Conservation (phyloP, 2,113 vertebrate species). For the Cephalopterus ornatus region DNA sequence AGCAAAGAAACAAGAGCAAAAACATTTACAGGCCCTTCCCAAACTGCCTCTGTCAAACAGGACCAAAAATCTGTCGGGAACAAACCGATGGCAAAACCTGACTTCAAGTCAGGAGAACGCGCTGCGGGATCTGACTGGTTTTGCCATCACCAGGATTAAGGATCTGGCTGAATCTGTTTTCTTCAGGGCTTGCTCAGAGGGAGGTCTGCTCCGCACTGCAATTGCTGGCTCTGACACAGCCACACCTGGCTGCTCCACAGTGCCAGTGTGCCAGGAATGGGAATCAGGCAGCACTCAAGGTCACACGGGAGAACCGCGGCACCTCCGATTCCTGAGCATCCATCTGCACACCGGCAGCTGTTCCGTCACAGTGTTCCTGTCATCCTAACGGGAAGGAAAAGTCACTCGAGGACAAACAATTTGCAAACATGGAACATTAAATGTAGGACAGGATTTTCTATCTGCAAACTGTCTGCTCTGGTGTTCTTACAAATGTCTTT, state of each 20-base stretch:
- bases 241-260: neutral
- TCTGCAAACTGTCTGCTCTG: neutral
- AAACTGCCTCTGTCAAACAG: neutral
- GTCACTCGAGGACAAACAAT: neutral
- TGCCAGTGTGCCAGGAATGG: too few species aligned
- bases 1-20: neutral
- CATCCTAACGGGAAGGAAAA: neutral
- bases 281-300: rapidly evolving
- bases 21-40: neutral
- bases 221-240: neutral
- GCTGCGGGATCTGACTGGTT: neutral
- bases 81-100: neutral
- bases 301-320: neutral
- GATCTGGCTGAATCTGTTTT: neutral
- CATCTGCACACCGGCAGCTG: neutral
- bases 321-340: rapidly evolving
- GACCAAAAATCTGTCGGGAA: neutral
- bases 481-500: neutral
- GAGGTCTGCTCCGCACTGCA: neutral
- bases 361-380: neutral
- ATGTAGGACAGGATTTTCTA: neutral
- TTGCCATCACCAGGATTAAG: neutral
- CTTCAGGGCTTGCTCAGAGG: neutral
- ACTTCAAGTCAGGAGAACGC: neutral
- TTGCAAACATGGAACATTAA: neutral